Conservation (phyloP, 2,113 vertebrate genomes). For the Rhinolophus ferrumequinum region DNA sequence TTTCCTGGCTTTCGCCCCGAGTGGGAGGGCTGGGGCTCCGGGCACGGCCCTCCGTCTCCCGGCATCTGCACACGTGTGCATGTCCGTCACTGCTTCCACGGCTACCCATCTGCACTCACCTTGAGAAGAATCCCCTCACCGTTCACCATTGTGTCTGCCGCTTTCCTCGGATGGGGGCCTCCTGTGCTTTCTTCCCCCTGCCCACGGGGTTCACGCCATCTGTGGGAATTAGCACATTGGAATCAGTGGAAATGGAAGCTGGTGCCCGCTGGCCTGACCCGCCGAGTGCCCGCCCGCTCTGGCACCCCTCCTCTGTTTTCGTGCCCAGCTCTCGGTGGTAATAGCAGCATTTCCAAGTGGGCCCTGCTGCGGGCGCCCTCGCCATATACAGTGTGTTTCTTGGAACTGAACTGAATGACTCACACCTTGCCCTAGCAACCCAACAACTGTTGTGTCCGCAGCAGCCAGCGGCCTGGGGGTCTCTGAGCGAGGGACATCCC, state of each 20-base stretch:
- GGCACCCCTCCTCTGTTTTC: constrained; percentile 38
- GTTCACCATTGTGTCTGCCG: rapidly evolving
- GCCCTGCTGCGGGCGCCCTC: constrained; percentile 69
- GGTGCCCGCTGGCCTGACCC: background rate
- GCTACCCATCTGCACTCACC: rapidly evolving
- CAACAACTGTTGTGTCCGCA: constrained; percentile 78
- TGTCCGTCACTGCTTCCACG: rapidly evolving
- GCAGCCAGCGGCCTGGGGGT: constrained; percentile 76
- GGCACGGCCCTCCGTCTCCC: background rate
- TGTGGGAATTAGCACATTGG: background rate
- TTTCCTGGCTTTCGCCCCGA: background rate
- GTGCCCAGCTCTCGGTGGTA: background rate
- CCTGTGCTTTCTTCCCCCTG: background rate
- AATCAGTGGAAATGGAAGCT: background rate
- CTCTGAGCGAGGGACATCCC: constrained; percentile 21
- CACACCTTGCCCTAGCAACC: constrained; percentile 81
- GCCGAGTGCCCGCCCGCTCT: background rate
- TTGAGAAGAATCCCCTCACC: rapidly evolving
- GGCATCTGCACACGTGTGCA: rapidly evolving
- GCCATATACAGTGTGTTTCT: constrained; percentile 74
- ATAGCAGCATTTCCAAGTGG: constrained; percentile 56
- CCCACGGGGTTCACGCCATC: rapidly evolving
- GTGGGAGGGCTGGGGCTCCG: background rate
- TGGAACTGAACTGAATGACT: constrained; percentile 85
- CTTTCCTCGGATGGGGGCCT: background rate